These are phyloP conservation scores for Cephus nigrinus DNA, from an alignment of 2,888 invertebrate genomes.

Conservation along the genomic window DNA sequence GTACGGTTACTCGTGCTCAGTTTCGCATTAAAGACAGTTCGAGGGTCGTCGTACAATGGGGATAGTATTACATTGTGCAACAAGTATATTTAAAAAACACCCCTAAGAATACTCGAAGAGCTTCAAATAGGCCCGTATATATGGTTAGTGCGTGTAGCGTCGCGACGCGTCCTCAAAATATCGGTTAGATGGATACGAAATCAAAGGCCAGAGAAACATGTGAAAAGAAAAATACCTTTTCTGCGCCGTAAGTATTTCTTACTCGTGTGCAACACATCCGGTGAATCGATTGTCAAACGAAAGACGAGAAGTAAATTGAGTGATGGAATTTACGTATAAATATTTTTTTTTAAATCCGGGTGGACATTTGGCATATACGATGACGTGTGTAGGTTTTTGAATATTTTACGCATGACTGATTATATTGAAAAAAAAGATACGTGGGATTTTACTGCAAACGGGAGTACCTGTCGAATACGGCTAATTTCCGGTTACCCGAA, in stretches of 20 bases:
- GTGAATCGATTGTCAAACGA: too few relatives aligned
- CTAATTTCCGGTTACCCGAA: slow-evolving; percentile 1
- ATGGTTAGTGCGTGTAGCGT: slow-evolving; percentile 26
- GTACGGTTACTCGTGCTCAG: slow-evolving; percentile 48
- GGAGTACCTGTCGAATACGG: slow-evolving; percentile 1
- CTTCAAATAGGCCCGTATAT: slow-evolving; percentile 64
- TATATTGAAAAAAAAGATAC: too few relatives aligned
- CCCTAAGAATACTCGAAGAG: slow-evolving; percentile 54
- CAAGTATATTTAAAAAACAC: slow-evolving; percentile 61
- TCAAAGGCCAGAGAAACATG: background rate
- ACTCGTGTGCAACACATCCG: too few relatives aligned
- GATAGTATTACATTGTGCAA: slow-evolving; percentile 65
- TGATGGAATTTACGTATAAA: too few relatives aligned
- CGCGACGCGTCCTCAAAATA: slow-evolving; percentile 47
- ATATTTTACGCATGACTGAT: background rate
- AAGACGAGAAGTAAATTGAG: too few relatives aligned
- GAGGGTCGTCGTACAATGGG: slow-evolving; percentile 46
- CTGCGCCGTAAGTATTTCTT: background rate
- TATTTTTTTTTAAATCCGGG: too few relatives aligned
- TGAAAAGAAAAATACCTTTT: background rate
- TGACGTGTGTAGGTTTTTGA: too few relatives aligned
- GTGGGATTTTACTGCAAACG: background rate
- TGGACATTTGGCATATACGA: too few relatives aligned
- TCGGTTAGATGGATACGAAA: slow-evolving; percentile 12
- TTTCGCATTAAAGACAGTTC: slow-evolving; percentile 58